Base-by-base conservation (phyloP, 2,888 invertebrate species). In the Campoplex nolae region DNA sequence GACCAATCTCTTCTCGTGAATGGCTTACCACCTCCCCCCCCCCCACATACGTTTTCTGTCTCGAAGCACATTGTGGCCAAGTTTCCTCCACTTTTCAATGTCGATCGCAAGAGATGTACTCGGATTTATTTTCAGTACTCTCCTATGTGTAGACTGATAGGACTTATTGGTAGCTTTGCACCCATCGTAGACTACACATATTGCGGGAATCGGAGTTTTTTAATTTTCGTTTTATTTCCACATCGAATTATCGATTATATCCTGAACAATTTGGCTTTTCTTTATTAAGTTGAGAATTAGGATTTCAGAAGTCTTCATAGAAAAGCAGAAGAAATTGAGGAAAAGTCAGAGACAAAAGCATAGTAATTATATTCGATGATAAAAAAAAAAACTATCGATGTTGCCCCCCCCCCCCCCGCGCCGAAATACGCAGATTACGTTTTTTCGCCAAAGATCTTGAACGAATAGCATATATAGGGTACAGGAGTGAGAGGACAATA, bases 301-400 rank as follows among this genome's bases (percentile, higher is more conserved):
- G 6, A 38, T 38, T 38, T 38, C 38, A 54, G 7, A 56, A 42
- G 18, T n/a, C 13, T 65, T 1, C 35, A 38, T 1, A 23, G 45
- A 35, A 23, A 56, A 35, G 16, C 35, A 23, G 18, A 16, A 74
- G 13, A 23, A 38, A 28, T 13, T 32, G 48, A 35, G 32, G 18
- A 67, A 45, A 74, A 56, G 54, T 56, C 45, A 48, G 65, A 73
- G 71, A 67, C 67, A 67, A 74, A 56, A 32, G 71, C 32, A 35
- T 54, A 42, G 28, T 54, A 81, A 78, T 77, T 28, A 67, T 54
- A 51, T 62, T 79, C 77, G 80, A 74, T 74, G 84, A 79, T 58
- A 79, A 83, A 83, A 83, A 70, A 84, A 82, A 67, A 56, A 79
- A 84, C 78, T 85, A 88, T 83, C 87, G 88, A 87, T 88, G 89